Evolutionary conservation across 2,888 invertebrate species (phyloP).

Genomic region (Drosophila pegasa): DNA sequence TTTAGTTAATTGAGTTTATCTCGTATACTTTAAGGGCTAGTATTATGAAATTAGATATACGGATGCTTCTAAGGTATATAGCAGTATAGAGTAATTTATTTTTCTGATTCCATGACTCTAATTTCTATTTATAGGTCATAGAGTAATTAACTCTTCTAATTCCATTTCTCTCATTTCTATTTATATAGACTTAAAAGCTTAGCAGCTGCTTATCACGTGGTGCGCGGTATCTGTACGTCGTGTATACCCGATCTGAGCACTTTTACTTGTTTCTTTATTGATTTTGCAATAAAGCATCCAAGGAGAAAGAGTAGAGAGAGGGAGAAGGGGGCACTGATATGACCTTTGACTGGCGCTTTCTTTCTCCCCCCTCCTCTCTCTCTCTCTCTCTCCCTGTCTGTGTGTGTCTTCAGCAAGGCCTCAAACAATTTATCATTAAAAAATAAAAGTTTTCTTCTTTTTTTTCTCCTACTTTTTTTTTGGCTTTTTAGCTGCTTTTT

Average conservation of each 20-base stretch:
- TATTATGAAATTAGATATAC: not conserved
- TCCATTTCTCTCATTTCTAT: not conserved
- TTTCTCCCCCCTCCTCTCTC: slow-evolving; percentile 2
- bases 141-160: rapidly evolving
- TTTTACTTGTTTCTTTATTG: slow-evolving; percentile 41
- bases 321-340: slow-evolving; percentile 21
- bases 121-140: not conserved
- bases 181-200: not conserved
- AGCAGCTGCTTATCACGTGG: not conserved
- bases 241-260: too few relatives aligned
- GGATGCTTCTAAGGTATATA: not conserved
- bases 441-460: slow-evolving; percentile 67
- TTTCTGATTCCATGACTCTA: not conserved
- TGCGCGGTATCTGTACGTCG: not conserved
- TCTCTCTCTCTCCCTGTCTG: slow-evolving; percentile 1
- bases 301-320: not conserved
- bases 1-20: not conserved
- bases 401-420: slow-evolving; percentile 19
- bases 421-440: slow-evolving; percentile 72
- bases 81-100: not conserved
- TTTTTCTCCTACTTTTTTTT: slow-evolving; percentile 39
- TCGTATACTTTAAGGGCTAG: not conserved
- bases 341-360: slow-evolving; percentile 70
- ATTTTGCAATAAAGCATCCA: slow-evolving; percentile 53
- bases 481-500: slow-evolving; percentile 44